Base-by-base conservation (phyloP, 1,140 invertebrate genomes). In the Drosophila albomicans region DNA sequence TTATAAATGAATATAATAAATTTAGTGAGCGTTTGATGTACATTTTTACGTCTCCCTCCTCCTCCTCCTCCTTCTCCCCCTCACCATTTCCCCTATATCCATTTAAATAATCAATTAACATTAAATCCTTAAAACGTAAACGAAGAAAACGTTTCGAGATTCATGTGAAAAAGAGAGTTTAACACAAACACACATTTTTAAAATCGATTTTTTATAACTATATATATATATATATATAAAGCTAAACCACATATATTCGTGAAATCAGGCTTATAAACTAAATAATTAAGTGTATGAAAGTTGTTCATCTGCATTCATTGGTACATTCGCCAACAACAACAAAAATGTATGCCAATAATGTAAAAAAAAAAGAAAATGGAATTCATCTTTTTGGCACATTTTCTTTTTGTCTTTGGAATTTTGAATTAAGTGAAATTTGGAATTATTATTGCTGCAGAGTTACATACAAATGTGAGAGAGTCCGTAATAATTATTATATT, bases 1-100 rank as follows among this genome's bases (percentile, higher is more conserved):
- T 88, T 88, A 88, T 88, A 89, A 89, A 81, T 89, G 85, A 88
- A 88, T 88, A 89, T 87, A 89, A 88, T 80, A 72, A 77, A 78
- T 81, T 84, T 89, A 89, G 74, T 70, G 65, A 84, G 85, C 80
- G 77, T 87, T 87, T 77, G 65, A 87, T 87, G 82, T 87, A 82
- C 64, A 87, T 84, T 84, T 85, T 72, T 81, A 84, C 71, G 78
- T 67, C 63, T 72, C 38, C 56, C 62, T 75, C 43, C 69, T 52
- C 43, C 69, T 52, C n/a, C n/a, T n/a, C 25, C 13, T 43, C 13
- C 35, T n/a, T 16, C 16, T 35, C 54, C 15, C 7, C 10, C 45
- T 63, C 15, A 56, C 16, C 49, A n/a, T 11, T 15, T 16, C 10
- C 52, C 52, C 28, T 30, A 15, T 46, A 20, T 43, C 8, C 35